These are phyloP conservation scores for Eriosoma lanigerum DNA, from an alignment of 1,140 invertebrate species.

Conservation along the genomic window DNA sequence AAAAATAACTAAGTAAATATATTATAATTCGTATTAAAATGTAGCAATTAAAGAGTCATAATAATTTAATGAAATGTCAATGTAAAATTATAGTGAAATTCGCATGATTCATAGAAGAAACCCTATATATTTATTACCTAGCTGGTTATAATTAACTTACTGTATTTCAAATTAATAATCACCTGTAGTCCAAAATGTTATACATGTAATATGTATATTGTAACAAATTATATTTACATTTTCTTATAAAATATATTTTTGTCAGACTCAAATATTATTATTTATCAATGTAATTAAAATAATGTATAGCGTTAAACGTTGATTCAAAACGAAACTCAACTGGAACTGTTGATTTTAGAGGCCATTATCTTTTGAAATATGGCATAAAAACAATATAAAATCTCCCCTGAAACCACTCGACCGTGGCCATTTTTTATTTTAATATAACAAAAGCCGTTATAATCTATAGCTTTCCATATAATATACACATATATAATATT, in stretches of 20 bases:
- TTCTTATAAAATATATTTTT: too few species aligned
- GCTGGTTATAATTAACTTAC: not conserved
- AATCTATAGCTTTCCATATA: slow-evolving; percentile 5
- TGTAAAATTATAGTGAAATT: too few species aligned
- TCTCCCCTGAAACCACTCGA: slow-evolving; percentile 38
- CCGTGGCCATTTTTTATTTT: slow-evolving; percentile 4
- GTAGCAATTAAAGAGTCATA: too few species aligned
- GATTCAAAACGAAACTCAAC: slow-evolving; percentile 21
- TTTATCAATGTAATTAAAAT: slow-evolving; percentile 39
- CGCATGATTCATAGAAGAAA: too few species aligned
- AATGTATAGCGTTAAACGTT: slow-evolving; percentile 10
- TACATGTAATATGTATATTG: too few species aligned
- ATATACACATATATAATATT: not conserved
- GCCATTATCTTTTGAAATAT: slow-evolving; percentile 43
- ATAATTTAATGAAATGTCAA: too few species aligned
- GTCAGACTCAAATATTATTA: slow-evolving; percentile 15
- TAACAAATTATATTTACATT: too few species aligned
- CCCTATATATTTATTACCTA: too few species aligned
- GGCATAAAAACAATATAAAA: slow-evolving; percentile 30
- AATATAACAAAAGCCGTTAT: slow-evolving; percentile 26
- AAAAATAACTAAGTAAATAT: too few species aligned
- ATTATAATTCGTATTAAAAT: too few species aligned
- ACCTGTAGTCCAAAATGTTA: not conserved
- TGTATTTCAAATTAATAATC: not conserved
- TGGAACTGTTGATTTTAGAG: slow-evolving; percentile 32